Conservation (phyloP, 2,888 invertebrate genomes). For the Ephialtes manifestator region DNA sequence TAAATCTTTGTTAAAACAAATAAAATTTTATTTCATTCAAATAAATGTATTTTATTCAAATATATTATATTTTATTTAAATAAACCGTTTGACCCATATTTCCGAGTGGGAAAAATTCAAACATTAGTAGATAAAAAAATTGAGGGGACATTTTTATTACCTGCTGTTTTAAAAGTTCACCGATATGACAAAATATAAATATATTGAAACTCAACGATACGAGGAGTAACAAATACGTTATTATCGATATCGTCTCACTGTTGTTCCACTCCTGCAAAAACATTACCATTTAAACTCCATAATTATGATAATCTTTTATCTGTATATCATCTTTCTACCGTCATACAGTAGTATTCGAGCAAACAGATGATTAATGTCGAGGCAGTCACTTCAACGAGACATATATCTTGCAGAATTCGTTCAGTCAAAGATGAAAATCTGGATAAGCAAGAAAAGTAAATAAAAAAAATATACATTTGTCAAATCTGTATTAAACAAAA, state of each 20-base stretch:
- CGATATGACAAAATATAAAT: constrained; percentile 65
- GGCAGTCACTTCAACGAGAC: constrained; percentile 78
- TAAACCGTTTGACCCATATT: not conserved
- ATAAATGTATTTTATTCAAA: no score
- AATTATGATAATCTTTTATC: not conserved
- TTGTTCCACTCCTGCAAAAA: constrained; percentile 49
- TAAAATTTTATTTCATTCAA: no score
- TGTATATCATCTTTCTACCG: constrained; percentile 70
- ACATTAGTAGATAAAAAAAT: not conserved
- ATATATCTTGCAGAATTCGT: constrained; percentile 76
- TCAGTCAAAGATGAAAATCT: constrained; percentile 15
- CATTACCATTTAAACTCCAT: not conserved
- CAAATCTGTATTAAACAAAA: no score
- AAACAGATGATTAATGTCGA: constrained; percentile 81
- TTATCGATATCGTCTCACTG: constrained; percentile 1
- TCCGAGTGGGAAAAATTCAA: no score
- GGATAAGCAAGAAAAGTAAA: not conserved
- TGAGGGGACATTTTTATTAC: constrained; percentile 58
- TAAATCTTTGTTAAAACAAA: no score
- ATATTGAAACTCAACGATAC: constrained; percentile 12
- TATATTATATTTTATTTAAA: not conserved
- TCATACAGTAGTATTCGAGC: constrained; percentile 78
- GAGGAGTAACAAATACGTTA: not conserved
- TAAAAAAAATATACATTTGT: constrained; percentile 39
- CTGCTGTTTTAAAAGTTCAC: constrained; percentile 77